phyloP scores from a whole-genome alignment of 2,888 invertebrate genomes.

The Sylvicola cinctus region DNA sequence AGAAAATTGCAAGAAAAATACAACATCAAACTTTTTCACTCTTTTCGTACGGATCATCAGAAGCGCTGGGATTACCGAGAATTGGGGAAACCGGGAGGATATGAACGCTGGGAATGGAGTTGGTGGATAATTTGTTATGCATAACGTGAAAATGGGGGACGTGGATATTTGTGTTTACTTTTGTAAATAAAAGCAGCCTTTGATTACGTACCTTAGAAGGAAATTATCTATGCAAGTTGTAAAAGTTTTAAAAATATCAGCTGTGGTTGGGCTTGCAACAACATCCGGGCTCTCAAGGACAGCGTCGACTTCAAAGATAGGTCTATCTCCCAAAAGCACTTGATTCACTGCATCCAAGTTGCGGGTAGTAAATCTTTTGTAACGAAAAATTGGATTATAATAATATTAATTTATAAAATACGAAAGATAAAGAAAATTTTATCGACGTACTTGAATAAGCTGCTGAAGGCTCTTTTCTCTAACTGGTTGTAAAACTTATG shows the following conservation, averaged over 20 bases:
- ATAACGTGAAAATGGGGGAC: too few relatives aligned
- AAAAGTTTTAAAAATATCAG: conserved; percentile 59
- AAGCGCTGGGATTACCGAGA: too few relatives aligned
- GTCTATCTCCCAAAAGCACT: conserved; percentile 29
- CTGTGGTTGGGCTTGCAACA: conserved; percentile 47
- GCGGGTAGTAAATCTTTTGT: conserved; percentile 37
- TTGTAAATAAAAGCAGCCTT: too few relatives aligned
- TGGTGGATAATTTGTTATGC: too few relatives aligned
- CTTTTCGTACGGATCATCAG: too few relatives aligned
- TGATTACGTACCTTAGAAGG: conserved; percentile 45
- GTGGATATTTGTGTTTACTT: too few relatives aligned
- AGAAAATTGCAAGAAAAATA: too few relatives aligned
- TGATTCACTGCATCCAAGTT: conserved; percentile 52
- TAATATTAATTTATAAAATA: too few relatives aligned
- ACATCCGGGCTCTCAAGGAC: conserved; percentile 54
- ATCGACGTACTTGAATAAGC: conserved; percentile 12
- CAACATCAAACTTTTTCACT: too few relatives aligned
- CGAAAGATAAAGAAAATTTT: neutral
- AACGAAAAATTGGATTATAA: conserved; percentile 4
- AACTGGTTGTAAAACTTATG: conserved; percentile 56
- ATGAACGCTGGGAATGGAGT: too few relatives aligned
- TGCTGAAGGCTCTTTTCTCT: conserved; percentile 38
- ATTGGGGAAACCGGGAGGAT: too few relatives aligned
- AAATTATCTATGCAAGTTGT: conserved; percentile 55
- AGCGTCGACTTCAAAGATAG: conserved; percentile 64